Conservation (phyloP, 2,888 invertebrate genomes). For the Euclidia mi region DNA sequence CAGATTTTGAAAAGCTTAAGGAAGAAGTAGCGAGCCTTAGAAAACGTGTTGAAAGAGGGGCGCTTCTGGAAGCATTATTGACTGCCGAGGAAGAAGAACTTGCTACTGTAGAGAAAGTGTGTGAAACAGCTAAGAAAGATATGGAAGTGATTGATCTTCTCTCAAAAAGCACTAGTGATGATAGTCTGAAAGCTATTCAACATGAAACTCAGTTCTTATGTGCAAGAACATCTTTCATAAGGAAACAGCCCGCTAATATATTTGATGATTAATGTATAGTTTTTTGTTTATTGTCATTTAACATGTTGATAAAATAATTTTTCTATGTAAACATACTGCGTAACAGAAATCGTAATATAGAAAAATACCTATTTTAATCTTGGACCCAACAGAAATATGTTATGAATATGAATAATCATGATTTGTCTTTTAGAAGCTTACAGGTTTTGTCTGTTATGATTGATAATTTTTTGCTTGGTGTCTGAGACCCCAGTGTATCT, state of each 20-base stretch:
- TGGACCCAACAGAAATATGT: too few species aligned
- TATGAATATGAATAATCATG: too few species aligned
- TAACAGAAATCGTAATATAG: too few species aligned
- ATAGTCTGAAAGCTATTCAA: conserved; percentile 65
- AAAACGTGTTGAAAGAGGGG: conserved; percentile 78
- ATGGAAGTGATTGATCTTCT: conserved; percentile 79
- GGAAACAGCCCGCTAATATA: conserved; percentile 47
- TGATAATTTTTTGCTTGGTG: too few species aligned
- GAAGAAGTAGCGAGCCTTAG: conserved; percentile 75
- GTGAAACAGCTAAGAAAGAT: conserved; percentile 80
- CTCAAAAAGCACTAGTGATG: conserved; percentile 66
- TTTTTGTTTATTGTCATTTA: too few species aligned
- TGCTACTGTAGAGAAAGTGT: conserved; percentile 74
- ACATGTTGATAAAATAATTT: too few species aligned
- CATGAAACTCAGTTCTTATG: conserved; percentile 74
- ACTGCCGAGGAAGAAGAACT: conserved; percentile 80
- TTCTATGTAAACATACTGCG: too few species aligned
- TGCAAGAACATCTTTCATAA: conserved; percentile 72
- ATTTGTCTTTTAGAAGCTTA: too few species aligned
- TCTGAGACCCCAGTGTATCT: too few species aligned
- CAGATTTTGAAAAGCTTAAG: conserved; percentile 75
- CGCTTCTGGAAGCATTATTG: conserved; percentile 80
- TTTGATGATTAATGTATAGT: conserved; percentile 35
- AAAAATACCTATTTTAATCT: too few species aligned
- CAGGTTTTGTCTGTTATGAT: too few species aligned